phyloP scores from a whole-genome alignment of 2,888 invertebrate species.

The Mimachlamys varia region DNA sequence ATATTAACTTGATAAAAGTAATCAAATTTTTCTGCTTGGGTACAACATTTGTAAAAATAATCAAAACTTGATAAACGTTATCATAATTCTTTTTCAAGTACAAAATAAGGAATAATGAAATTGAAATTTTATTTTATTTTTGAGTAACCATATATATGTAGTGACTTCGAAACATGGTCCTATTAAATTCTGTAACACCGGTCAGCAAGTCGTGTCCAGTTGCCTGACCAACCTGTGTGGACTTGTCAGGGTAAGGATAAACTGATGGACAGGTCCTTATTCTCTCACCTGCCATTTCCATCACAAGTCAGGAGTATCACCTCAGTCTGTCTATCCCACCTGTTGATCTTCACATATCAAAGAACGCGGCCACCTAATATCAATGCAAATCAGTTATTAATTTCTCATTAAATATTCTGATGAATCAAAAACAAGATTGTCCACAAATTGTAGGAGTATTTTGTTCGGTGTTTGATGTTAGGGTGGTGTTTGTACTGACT shows the following conservation, averaged over 20 bases:
- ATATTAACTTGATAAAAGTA: too few relatives aligned
- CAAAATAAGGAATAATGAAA: background rate
- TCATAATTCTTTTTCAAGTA: background rate
- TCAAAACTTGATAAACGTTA: too few relatives aligned
- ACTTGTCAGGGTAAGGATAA: background rate
- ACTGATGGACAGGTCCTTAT: background rate
- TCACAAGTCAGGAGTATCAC: background rate
- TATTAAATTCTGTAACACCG: background rate
- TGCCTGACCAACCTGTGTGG: background rate
- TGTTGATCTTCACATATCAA: background rate
- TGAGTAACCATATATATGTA: background rate
- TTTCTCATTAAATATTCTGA: background rate
- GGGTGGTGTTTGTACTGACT: background rate
- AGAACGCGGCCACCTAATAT: background rate
- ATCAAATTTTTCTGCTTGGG: too few relatives aligned
- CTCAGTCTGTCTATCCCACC: background rate
- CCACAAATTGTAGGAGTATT: background rate
- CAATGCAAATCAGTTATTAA: slow-evolving; percentile 27
- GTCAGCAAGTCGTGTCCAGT: background rate
- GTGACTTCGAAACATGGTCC: background rate
- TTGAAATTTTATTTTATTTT: background rate
- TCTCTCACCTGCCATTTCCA: background rate
- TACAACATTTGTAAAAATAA: background rate
- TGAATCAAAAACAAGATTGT: background rate
- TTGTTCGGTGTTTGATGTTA: background rate